phyloP scores from a whole-genome alignment of 2,888 invertebrate genomes.

The Periphyllus acericola region DNA sequence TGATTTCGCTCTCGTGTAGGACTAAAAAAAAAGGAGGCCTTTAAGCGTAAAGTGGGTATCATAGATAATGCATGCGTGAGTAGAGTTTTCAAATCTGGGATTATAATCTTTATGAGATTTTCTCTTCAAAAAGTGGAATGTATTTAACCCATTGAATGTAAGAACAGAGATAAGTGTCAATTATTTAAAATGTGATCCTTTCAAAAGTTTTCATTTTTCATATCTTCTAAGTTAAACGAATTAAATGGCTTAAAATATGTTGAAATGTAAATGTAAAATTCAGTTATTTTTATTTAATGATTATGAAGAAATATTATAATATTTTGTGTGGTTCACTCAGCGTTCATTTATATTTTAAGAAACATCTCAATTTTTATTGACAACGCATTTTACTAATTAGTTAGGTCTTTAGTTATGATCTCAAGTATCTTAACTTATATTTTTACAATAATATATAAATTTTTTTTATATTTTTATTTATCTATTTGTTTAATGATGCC shows the following conservation, averaged over 20 bases:
- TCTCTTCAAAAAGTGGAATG: slow-evolving; percentile 20
- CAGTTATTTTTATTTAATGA: neutral
- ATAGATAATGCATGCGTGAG: slow-evolving; percentile 2
- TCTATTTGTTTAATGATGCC: no score
- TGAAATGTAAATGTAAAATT: neutral
- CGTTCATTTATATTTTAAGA: no score
- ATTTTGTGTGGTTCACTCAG: no score
- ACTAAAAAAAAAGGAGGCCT: neutral
- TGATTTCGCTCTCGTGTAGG: neutral
- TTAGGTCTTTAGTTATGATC: no score
- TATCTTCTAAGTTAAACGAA: slow-evolving; percentile 6
- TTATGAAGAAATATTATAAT: neutral
- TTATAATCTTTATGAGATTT: slow-evolving; percentile 43
- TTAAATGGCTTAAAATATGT: neutral
- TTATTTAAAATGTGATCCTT: slow-evolving; percentile 22
- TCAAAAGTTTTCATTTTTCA: slow-evolving; percentile 24
- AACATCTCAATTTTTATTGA: no score
- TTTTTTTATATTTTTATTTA: no score
- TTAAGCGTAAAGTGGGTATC: neutral
- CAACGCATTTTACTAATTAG: no score
- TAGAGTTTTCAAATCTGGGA: slow-evolving; percentile 23
- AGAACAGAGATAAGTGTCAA: slow-evolving; percentile 28
- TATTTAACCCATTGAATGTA: slow-evolving; percentile 31
- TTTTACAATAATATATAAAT: no score
- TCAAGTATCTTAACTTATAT: no score